These are phyloP conservation scores for Ormyrus nitidulus DNA, from an alignment of 2,888 invertebrate genomes.

Conservation along the genomic window DNA sequence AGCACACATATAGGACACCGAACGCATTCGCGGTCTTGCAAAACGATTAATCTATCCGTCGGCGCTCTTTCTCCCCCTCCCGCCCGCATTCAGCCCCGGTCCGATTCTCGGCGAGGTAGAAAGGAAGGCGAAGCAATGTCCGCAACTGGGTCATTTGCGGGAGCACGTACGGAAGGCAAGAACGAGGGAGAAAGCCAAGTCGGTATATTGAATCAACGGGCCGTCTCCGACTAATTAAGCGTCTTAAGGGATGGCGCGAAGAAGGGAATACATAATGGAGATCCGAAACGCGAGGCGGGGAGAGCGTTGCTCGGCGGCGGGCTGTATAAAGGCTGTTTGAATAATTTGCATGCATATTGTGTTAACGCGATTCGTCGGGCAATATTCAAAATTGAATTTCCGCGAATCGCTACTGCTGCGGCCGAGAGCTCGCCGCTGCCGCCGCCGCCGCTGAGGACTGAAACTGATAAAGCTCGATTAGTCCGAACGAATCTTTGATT, in stretches of 20 bases:
- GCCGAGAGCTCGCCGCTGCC: neutral
- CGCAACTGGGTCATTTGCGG: conserved; percentile 63
- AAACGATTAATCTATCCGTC: conserved; percentile 59
- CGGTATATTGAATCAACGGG: conserved; percentile 64
- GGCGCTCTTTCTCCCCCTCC: neutral
- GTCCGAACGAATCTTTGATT: conserved; percentile 22
- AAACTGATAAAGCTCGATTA: conserved; percentile 7
- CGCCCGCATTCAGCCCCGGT: too few species aligned
- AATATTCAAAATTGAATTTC: conserved; percentile 42
- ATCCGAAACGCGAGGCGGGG: neutral
- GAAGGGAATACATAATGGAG: conserved; percentile 43
- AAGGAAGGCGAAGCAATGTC: conserved; percentile 52
- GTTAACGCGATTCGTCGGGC: conserved; percentile 35
- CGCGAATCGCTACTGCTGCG: conserved; percentile 5
- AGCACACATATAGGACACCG: neutral
- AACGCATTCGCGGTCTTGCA: conserved; percentile 6
- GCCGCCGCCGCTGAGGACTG: neutral
- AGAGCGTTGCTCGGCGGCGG: neutral
- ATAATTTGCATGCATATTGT: conserved; percentile 49
- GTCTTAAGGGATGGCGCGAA: conserved; percentile 63
- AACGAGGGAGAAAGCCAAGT: neutral
- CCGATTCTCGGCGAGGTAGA: neutral
- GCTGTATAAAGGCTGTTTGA: conserved; percentile 25
- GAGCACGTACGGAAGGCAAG: conserved; percentile 10
- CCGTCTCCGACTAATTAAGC: conserved; percentile 65